phyloP scores from a whole-genome alignment of 2,113 vertebrate species.

The Patagioenas fasciata region DNA sequence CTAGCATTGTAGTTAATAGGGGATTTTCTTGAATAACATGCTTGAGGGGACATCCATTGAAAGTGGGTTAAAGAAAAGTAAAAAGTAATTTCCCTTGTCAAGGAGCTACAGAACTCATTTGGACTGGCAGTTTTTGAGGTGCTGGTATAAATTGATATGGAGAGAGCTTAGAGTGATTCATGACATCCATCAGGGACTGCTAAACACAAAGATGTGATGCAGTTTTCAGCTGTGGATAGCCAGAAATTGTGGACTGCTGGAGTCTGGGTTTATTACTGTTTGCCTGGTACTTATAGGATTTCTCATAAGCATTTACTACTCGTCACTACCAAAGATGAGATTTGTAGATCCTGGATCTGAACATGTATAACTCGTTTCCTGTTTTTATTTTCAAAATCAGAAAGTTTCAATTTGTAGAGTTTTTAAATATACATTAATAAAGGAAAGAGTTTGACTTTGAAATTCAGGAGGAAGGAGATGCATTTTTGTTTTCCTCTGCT shows the following conservation, averaged over 20 bases:
- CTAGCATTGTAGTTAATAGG: background rate
- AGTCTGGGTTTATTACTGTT: background rate
- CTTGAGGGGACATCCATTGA: background rate
- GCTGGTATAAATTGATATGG: background rate
- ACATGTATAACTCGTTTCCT: background rate
- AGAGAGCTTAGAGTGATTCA: background rate
- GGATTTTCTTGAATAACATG: background rate
- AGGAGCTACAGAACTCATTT: background rate
- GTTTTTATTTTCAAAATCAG: background rate
- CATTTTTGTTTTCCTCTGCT: accelerated
- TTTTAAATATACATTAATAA: background rate
- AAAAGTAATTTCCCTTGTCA: background rate
- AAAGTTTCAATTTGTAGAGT: background rate
- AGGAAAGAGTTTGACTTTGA: background rate
- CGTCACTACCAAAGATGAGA: background rate
- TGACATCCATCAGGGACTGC: background rate
- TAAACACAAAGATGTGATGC: background rate
- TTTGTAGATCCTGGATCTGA: background rate
- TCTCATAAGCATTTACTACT: background rate
- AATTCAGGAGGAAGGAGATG: background rate
- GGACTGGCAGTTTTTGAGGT: background rate
- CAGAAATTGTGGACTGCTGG: accelerated
- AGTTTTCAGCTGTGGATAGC: background rate
- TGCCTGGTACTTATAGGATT: background rate
- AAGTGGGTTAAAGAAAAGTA: background rate